Evolutionary conservation across 23 tunicate genomes (phyloP), one percentile per base, ranked within the genome.

Genomic region (Botrylloides violaceus): DNA sequence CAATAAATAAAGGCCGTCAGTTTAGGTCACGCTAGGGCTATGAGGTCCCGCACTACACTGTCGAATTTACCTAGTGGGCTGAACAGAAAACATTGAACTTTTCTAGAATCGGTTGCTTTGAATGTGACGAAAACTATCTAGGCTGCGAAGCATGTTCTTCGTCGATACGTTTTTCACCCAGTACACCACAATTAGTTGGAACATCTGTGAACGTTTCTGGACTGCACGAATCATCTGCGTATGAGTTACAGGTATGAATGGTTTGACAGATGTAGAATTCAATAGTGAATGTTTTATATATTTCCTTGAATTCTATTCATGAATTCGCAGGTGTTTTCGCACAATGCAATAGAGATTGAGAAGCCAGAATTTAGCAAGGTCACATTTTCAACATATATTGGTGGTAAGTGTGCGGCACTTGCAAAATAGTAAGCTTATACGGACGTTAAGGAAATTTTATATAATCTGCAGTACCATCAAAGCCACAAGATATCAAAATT

Each of bases 251-350:
- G 27, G 34, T 53, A 71, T 30, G 9, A 28, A 12, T 7, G 12
- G n/a, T 2, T 72, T 58, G 29, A 2, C 36, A 23, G 18, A 15
- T 9, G 9, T 43, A 43, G 15, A 43, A 43, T 15, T 9, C 53
- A 15, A 7, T 15, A 15, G 15, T 43, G 15, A 43, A 43, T 43
- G 53, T 43, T 43, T 43, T 9, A 9, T 43, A 7, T 43, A 15
- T 43, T 9, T 7, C 53, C 15, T 43, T n/a, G n/a, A n/a, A n/a
- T n/a, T n/a, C n/a, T n/a, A n/a, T n/a, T n/a, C n/a, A n/a, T n/a
- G n/a, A n/a, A n/a, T n/a, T n/a, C n/a, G 15, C 65, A 88, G 96
- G 66, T 88, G 49, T 57, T 75, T 20, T 77, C 96, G 21, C 81
- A 31, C 60, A 88, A 88, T 66, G 84, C 77, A 2, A 88, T 88